Evolutionary conservation across 2,888 invertebrate species (phyloP), one percentile per base, ranked within the genome.

Genomic region (Suillia variegata): DNA sequence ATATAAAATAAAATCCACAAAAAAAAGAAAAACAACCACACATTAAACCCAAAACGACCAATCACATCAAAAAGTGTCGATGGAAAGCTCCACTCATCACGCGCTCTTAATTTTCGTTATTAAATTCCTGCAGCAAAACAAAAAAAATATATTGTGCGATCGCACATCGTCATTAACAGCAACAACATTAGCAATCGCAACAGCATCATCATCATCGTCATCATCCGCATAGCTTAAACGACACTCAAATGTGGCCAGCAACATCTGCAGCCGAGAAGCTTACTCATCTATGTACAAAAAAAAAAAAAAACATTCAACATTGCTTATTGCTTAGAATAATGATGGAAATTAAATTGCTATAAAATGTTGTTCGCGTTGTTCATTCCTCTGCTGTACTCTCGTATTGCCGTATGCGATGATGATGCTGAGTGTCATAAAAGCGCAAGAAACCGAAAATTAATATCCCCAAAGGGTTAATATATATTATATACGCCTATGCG

Each of bases 271-370:
- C 45, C 18, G 20, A 13, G 8, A 8, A 38, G 38, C 15, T n/a
- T n/a, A n/a, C 12, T 31, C 12, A n/a, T n/a, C 15, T 13, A 5
- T 38, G 38, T 6, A 4, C n/a, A n/a, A n/a, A n/a, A n/a, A n/a
- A n/a, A n/a, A n/a, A n/a, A n/a, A n/a, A n/a, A n/a, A n/a, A n/a
- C n/a, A n/a, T n/a, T 8, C 38, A 38, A 38, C 38, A 38, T 38
- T 8, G 45, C 20, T 45, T 45, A 45, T 45, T 17, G 45, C 45
- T 20, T 45, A 45, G 45, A 20, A 45, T 20, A 22, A 45, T 51
- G 24, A 45, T 47, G 20, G 47, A 52, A 24, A 45, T 45, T 56
- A 57, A 52, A 47, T 52, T 57, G 52, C 34, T 22, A 47, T 57
- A 13, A 50, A 56, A 26, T 51, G 50, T 50, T 34, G 13, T 13